phyloP scores from a whole-genome alignment of 2,888 invertebrate species.

The Brenthis hecate region DNA sequence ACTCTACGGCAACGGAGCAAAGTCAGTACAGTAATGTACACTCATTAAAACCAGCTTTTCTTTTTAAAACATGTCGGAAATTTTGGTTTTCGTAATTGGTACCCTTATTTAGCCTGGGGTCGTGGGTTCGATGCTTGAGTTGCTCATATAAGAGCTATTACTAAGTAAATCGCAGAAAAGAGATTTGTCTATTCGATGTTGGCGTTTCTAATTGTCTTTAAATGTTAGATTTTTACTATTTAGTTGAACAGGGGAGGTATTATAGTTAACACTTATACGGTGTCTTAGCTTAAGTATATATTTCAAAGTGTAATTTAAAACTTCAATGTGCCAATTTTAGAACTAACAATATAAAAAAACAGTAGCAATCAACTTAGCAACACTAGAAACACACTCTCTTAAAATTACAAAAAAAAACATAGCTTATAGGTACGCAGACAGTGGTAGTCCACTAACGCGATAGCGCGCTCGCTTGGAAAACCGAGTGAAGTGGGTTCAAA shows the following conservation, averaged over 20 bases:
- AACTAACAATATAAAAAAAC: background rate
- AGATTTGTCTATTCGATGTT: too few relatives aligned
- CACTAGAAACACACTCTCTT: too few relatives aligned
- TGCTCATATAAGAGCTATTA: too few relatives aligned
- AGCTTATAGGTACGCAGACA: too few relatives aligned
- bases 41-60: conserved; percentile 8
- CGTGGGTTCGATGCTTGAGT: conserved; percentile 1
- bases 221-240: background rate
- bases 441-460: too few relatives aligned
- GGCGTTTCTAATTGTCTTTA: too few relatives aligned
- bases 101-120: too few relatives aligned
- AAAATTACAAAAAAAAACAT: too few relatives aligned
- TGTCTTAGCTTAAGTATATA: conserved; percentile 6
- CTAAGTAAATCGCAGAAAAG: too few relatives aligned
- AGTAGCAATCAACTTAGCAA: too few relatives aligned
- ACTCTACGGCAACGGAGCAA: conserved; percentile 3
- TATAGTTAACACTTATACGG: conserved; percentile 11
- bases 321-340: background rate
- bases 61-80: background rate
- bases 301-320: conserved; percentile 1
- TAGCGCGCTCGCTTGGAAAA: too few relatives aligned
- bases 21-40: conserved; percentile 7
- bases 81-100: background rate
- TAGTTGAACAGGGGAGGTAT: background rate
- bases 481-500: too few relatives aligned